A percentile compares a stretch with the other conserved stretches of the same genome.
These are phyloP conservation scores for Odontothrips loti DNA, from an alignment of 2,888 invertebrate species.

Conservation along the genomic window DNA sequence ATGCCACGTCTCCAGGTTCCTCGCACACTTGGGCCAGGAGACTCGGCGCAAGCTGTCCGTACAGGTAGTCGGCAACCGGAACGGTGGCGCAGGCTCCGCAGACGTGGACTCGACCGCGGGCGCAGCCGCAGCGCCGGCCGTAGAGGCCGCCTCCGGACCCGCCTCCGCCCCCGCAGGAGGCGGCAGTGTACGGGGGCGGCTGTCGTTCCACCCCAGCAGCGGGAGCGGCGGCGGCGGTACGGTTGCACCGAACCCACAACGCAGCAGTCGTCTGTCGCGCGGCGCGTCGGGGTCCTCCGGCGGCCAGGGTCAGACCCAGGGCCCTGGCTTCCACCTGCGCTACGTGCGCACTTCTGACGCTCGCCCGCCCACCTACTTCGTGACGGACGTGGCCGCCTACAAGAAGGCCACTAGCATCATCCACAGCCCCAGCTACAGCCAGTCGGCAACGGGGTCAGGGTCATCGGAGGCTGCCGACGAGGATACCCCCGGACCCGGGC, in stretches of 20 bases:
- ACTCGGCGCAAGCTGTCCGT: constrained; percentile 42
- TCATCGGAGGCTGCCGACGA: neutral
- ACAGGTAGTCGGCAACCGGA: constrained; percentile 42
- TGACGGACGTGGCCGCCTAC: constrained; percentile 21
- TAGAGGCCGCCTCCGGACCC: neutral
- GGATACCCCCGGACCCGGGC: neutral
- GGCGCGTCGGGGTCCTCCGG: neutral
- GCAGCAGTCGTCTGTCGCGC: neutral
- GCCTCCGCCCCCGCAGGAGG: neutral
- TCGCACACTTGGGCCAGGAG: neutral
- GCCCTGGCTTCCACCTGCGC: neutral
- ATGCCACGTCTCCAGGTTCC: neutral
- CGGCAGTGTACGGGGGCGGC: neutral
- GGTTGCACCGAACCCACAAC: neutral
- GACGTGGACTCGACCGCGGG: neutral
- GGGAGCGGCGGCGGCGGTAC: neutral
- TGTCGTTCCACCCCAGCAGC: neutral
- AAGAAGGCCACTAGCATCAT: constrained; percentile 2
- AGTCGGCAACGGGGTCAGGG: neutral
- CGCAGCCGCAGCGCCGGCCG: neutral
- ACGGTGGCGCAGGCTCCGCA: neutral
- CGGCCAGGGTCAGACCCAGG: neutral
- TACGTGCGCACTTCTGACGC: constrained; percentile 13
- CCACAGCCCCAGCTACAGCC: constrained; percentile 13
- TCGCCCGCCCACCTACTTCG: constrained; percentile 9